A percentile compares a stretch with the other conserved stretches of the same genome.
Evolutionary conservation across 2,113 vertebrate species (phyloP).

Genomic region (Rhinolophus sinicus): DNA sequence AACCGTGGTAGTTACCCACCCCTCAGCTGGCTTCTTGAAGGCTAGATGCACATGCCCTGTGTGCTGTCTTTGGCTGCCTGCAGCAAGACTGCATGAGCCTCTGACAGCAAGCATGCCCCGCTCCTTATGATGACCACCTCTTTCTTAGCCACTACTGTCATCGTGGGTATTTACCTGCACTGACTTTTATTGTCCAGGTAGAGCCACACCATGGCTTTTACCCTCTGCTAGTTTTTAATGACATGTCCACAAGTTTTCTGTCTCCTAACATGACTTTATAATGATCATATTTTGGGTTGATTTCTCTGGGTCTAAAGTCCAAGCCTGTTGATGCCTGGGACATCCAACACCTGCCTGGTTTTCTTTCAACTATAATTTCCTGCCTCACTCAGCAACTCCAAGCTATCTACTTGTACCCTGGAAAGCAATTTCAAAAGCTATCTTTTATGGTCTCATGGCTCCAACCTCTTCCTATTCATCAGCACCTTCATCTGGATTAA

Average conservation of each 20-base stretch:
- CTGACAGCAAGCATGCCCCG: not conserved
- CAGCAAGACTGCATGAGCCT: not conserved
- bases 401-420: not conserved
- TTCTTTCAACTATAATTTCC: not conserved
- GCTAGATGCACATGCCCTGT: not conserved
- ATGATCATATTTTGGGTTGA: not conserved
- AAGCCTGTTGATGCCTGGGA: not conserved
- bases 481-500: not conserved
- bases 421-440: not conserved
- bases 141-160: not conserved
- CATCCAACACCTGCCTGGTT: not conserved
- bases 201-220: not conserved
- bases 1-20: not conserved
- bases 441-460: not conserved
- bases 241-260: not conserved
- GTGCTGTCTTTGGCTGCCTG: not conserved
- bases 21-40: not conserved
- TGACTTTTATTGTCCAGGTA: not conserved
- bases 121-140: not conserved
- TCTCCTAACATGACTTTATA: not conserved
- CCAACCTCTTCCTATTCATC: not conserved
- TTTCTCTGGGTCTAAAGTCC: not conserved
- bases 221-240: not conserved
- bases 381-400: not conserved
- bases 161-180: not conserved